These are phyloP conservation scores for Morinoia aosen DNA, from an alignment of 2,888 invertebrate genomes.

Conservation along the genomic window DNA sequence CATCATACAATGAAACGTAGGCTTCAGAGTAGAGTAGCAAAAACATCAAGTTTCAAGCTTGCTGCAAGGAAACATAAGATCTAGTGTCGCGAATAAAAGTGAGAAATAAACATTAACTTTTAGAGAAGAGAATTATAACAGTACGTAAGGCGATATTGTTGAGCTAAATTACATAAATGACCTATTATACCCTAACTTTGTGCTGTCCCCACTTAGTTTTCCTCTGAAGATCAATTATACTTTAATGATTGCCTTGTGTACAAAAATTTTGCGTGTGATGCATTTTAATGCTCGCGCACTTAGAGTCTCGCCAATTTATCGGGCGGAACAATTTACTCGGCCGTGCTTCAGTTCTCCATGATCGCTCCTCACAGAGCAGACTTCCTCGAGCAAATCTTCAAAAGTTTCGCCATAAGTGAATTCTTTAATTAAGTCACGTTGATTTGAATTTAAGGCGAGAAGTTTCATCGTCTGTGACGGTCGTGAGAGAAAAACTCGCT, in stretches of 20 bases:
- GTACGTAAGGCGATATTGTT: neutral
- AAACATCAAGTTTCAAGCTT: too few relatives aligned
- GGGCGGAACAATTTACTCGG: neutral
- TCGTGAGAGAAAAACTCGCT: neutral
- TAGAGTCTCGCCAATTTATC: neutral
- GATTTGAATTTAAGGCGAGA: neutral
- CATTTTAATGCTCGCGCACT: neutral
- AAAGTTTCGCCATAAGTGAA: constrained; percentile 14
- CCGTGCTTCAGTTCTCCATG: neutral
- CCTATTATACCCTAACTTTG: neutral
- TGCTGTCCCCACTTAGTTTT: neutral
- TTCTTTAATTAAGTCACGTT: constrained; percentile 13
- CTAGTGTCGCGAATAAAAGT: too few relatives aligned
- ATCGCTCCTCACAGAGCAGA: neutral
- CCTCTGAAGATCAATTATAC: too few relatives aligned
- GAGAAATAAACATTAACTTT: too few relatives aligned
- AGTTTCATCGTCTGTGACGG: constrained; percentile 14
- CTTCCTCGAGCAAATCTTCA: constrained; percentile 25
- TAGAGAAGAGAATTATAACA: neutral
- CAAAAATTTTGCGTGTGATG: too few relatives aligned
- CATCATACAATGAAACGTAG: too few relatives aligned
- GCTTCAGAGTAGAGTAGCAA: too few relatives aligned
- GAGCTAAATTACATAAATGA: neutral
- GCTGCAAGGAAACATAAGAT: too few relatives aligned
- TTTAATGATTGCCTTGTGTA: too few relatives aligned